Evolutionary conservation across 2,113 vertebrate genomes (phyloP), one percentile per base, ranked within the genome.

Genomic region (Bombycilla garrulus): DNA sequence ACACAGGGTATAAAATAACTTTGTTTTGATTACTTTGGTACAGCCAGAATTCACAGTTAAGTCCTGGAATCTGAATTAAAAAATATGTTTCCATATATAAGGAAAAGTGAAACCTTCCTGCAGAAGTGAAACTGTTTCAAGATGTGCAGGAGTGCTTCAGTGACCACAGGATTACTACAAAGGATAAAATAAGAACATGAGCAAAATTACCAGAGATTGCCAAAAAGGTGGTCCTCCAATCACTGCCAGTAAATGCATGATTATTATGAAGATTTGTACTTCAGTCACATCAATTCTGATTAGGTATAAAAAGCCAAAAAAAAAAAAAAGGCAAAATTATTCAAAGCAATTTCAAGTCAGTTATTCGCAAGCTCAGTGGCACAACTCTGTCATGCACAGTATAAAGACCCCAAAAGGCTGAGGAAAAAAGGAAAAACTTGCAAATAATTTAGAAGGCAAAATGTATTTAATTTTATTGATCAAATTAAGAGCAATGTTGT

Each of bases 251-350:
- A 99, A 98, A 98, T 99, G 99, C 99, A 99, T 98, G 98, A 98
- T 97, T 97, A 99, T 99, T 97, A 99, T 99, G 99, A 99, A 99
- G 99, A 99, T 99, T 98, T 99, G 99, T 95, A 99, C 99, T 98
- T 99, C 99, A 97, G 99, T 99, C 98, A 99, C 99, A 98, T 99
- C 99, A 98, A 99, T 99, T 98, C 99, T 99, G 98, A 98, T 98
- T 97, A 98, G 97, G 97, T 97, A 97, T 91, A 98, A 96, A 98
- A 97, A 97, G 98, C 96, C 96, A 97, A 97, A 97, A 92, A 94
- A 97, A 97, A 97, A 91, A 94, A 95, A 97, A 50, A 97, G 96
- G 97, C 97, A 98, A 70, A 97, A 97, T 98, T 98, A 98, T 71
- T 97, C 77, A 93, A 96, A 98, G 97, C 97, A 91, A 97, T 96